These are phyloP conservation scores for Galbula dea DNA, from an alignment of 2,113 vertebrate species.

Conservation along the genomic window DNA sequence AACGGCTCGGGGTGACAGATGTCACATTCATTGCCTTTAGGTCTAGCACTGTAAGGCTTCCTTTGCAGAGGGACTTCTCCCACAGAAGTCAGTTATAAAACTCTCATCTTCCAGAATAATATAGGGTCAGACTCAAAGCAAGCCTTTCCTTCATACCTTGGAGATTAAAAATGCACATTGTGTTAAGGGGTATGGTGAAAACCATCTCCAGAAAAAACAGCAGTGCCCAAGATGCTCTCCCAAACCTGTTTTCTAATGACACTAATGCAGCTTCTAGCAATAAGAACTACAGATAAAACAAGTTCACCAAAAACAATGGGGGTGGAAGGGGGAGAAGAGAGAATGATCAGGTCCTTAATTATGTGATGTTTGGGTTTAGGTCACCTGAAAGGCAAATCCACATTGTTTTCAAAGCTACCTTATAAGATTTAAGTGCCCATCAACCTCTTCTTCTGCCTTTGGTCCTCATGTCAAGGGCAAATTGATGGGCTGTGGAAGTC, in stretches of 20 bases:
- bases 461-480: slow-evolving; percentile 42
- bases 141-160: neutral
- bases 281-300: neutral
- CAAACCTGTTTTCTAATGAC: neutral
- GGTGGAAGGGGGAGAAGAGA: neutral
- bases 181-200: neutral
- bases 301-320: no score
- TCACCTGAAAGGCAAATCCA: neutral
- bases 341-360: neutral
- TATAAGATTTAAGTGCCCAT: slow-evolving; percentile 54
- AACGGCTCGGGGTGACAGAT: neutral
- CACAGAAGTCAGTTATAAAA: neutral
- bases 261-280: neutral
- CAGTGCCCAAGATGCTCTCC: neutral
- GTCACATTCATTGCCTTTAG: rapidly evolving
- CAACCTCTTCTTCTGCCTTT: slow-evolving; percentile 73
- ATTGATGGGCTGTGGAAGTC: neutral
- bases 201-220: neutral
- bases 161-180: neutral
- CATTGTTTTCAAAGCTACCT: slow-evolving; percentile 49
- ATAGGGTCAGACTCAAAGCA: neutral
- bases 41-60: neutral
- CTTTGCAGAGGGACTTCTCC: neutral
- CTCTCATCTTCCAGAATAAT: neutral
- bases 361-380: neutral